Evolutionary conservation across 2,797 vertebrate genomes (phyloP), one percentile per base, ranked within the genome.

Genomic region (Leptoclinus maculatus): DNA sequence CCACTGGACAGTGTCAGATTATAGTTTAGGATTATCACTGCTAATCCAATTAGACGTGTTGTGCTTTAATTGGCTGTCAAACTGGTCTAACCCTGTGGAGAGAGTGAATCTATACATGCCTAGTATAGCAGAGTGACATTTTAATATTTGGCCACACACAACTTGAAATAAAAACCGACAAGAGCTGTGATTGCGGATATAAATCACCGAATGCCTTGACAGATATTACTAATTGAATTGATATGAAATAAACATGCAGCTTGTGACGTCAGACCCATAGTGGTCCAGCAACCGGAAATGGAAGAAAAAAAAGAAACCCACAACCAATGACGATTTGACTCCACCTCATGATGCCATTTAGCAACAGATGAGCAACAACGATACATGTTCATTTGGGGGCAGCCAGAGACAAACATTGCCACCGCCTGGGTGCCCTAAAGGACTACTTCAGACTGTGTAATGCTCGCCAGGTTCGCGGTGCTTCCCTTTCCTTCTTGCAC

Each of bases 321-420:
- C 57, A 71, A 49, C 45, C 27, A 75, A 77, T 87, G 91, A 90
- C 90, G 90, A 27, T 21, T 65, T 58, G 90, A 81, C 92, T 93
- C 90, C 90, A 85, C 91, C 90, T 91, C 90, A 51, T 77, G 87
- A 89, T 90, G 83, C 89, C 84, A 71, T 91, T 92, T 91, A 92
- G 92, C 92, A 92, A 93, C 92, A 94, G 92, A 94, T 93, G 91
- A 91, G 75, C 69, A 60, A 71, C 66, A 63, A 0, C 70, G 53
- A 2, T 71, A 34, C 71, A 56, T 71, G 86, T 29, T 75, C 82
- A 39, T 78, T 58, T 29, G 2, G 6, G 43, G 41, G 39, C 74
- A 67, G 65, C 25, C 54, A 2, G 27, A 12, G 39, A 21, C 14
- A 3, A 41, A 59, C 78, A 0, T 3, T 19, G 5, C 68, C 0